These are phyloP conservation scores for Cataglyphis albicans DNA, from an alignment of 2,888 invertebrate species.

Conservation along the genomic window DNA sequence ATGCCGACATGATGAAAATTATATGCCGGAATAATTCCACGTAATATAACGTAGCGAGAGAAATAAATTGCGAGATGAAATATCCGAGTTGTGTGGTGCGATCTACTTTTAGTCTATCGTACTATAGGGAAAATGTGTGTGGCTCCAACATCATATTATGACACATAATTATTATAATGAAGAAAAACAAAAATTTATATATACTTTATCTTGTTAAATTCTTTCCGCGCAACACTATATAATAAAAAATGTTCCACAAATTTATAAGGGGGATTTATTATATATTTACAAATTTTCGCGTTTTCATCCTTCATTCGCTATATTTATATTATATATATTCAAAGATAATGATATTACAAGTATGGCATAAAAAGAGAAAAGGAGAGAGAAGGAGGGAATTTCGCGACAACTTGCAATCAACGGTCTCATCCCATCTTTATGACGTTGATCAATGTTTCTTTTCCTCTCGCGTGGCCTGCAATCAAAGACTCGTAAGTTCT, in stretches of 20 bases:
- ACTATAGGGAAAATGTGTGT: slow-evolving; percentile 40
- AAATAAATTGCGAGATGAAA: slow-evolving; percentile 56
- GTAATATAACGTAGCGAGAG: slow-evolving; percentile 45
- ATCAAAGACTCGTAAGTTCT: slow-evolving; percentile 31
- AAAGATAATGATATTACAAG: neutral
- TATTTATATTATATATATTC: slow-evolving; percentile 3
- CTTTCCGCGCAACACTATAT: slow-evolving; percentile 1
- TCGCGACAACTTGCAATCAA: neutral
- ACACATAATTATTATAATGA: slow-evolving; percentile 46
- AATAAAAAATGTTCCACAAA: slow-evolving; percentile 5
- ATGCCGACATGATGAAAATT: slow-evolving; percentile 46
- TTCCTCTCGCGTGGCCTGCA: neutral
- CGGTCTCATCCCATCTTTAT: neutral
- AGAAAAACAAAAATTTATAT: slow-evolving; percentile 36
- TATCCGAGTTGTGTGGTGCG: slow-evolving; percentile 27
- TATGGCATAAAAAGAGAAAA: neutral
- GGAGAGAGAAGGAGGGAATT: neutral
- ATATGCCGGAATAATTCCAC: slow-evolving; percentile 49
- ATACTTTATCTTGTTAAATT: slow-evolving; percentile 22
- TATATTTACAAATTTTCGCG: neutral
- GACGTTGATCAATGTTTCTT: neutral
- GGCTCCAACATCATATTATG: slow-evolving; percentile 25
- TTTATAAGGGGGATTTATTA: slow-evolving; percentile 6
- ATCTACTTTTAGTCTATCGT: slow-evolving; percentile 36
- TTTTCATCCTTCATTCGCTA: neutral